These are phyloP conservation scores for Hydrozoanthus tunicans DNA, from an alignment of 64 coral and sea anemone genomes.

Conservation along the genomic window DNA sequence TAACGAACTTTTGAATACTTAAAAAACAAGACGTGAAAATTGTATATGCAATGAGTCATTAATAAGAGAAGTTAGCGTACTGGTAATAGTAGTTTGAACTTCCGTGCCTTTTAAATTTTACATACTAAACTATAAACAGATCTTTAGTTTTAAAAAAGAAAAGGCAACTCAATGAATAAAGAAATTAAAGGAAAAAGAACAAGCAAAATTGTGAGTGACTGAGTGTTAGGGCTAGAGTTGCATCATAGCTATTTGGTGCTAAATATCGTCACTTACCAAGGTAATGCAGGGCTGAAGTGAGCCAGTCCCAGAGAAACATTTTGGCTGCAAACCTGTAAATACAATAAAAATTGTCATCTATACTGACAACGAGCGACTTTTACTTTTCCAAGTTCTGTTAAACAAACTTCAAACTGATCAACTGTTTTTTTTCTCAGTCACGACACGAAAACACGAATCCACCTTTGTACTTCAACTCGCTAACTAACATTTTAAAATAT, in stretches of 20 bases:
- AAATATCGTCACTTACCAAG: constrained; percentile 67
- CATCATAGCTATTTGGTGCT: constrained; percentile 20
- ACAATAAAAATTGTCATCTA: background rate
- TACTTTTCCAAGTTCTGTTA: background rate
- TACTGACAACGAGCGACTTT: background rate
- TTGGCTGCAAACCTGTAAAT: constrained; percentile 77
- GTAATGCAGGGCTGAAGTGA: constrained; percentile 82
- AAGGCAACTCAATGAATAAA: too few relatives aligned
- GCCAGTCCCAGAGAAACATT: constrained; percentile 98
- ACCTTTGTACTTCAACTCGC: background rate
- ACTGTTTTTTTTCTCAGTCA: background rate
- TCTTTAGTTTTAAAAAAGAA: too few relatives aligned
- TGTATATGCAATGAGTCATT: too few relatives aligned
- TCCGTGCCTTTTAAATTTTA: too few relatives aligned
- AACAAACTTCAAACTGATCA: background rate
- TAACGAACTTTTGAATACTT: too few relatives aligned
- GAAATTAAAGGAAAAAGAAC: too few relatives aligned
- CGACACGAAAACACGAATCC: background rate
- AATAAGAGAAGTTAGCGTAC: too few relatives aligned
- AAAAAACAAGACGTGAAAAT: too few relatives aligned
- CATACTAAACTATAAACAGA: too few relatives aligned
- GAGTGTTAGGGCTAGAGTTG: background rate
- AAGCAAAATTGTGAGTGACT: background rate
- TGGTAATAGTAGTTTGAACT: too few relatives aligned
- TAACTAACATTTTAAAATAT: constrained; percentile 48